Percentiles rank a stretch among this genome's conserved stretches.
These are phyloP conservation scores for Perccottus glenii DNA, from an alignment of 2,113 vertebrate species.

Conservation along the genomic window DNA sequence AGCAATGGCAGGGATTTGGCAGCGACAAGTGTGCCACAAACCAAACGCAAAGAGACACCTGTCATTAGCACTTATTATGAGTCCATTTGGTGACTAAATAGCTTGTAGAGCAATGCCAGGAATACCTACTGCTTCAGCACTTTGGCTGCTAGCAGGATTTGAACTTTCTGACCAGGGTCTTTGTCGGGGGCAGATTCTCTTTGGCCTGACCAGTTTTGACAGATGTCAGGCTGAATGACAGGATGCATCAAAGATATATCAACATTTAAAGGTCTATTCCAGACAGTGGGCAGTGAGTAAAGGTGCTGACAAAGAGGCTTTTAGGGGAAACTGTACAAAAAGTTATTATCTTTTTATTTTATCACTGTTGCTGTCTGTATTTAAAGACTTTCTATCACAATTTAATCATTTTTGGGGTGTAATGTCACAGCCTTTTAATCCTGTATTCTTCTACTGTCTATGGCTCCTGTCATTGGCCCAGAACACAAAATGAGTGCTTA, in stretches of 20 bases:
- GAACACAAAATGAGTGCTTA: constrained; percentile 1
- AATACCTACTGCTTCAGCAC: constrained; percentile 21
- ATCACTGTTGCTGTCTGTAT: no score
- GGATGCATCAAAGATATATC: constrained; percentile 39
- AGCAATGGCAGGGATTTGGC: constrained; percentile 42
- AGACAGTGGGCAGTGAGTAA: constrained; percentile 18
- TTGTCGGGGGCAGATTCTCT: constrained; percentile 19
- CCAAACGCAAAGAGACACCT: constrained; percentile 62
- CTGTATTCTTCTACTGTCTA: not conserved
- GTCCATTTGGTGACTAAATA: constrained; percentile 52
- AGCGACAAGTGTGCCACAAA: constrained; percentile 29
- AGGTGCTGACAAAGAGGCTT: constrained; percentile 1
- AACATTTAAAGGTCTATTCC: constrained; percentile 29
- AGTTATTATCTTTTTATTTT: no score
- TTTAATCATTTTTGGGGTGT: not conserved
- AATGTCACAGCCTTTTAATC: constrained; percentile 1
- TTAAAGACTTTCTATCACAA: not conserved
- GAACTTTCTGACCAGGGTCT: constrained; percentile 1
- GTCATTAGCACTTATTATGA: constrained; percentile 65
- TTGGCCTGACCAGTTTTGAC: constrained; percentile 45
- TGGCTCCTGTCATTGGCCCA: constrained; percentile 1
- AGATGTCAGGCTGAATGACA: constrained; percentile 48
- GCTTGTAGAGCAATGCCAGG: constrained; percentile 20
- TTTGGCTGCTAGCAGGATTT: constrained; percentile 27
- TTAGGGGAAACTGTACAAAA: not conserved